A percentile compares a stretch with the other conserved stretches of the same genome.
These are phyloP conservation scores for Fratercula arctica DNA, from an alignment of 2,797 vertebrate species.

Conservation along the genomic window DNA sequence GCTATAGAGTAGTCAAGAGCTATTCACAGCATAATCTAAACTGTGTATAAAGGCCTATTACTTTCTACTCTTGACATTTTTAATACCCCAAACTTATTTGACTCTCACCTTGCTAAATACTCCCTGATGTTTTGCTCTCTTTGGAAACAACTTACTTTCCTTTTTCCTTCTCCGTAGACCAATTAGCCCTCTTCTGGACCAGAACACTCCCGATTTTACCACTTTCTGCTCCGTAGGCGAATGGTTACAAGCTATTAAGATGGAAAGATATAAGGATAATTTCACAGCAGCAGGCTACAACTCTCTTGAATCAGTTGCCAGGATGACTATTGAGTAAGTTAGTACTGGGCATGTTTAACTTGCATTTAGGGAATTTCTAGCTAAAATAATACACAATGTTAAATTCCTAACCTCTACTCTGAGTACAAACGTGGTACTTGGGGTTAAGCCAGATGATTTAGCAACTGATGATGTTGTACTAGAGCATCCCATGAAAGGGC, in stretches of 20 bases:
- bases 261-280: slow-evolving; percentile 98
- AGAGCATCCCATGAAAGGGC: neutral
- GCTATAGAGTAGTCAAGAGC: slow-evolving; percentile 10
- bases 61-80: slow-evolving; percentile 24
- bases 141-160: slow-evolving; percentile 66
- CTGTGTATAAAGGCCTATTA: slow-evolving; percentile 27
- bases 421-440: slow-evolving; percentile 16
- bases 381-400: slow-evolving; percentile 7
- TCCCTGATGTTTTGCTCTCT: slow-evolving; percentile 55
- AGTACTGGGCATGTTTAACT: slow-evolving; percentile 64
- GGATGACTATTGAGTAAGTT: slow-evolving; percentile 99
- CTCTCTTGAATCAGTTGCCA: slow-evolving; percentile 95
- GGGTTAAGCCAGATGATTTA: neutral
- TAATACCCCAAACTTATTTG: slow-evolving; percentile 37
- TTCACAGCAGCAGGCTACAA: slow-evolving; percentile 98
- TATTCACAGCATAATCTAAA: slow-evolving; percentile 7
- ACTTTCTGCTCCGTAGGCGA: slow-evolving; percentile 96
- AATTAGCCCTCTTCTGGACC: slow-evolving; percentile 97
- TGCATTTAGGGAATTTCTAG: slow-evolving; percentile 48
- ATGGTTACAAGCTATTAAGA: slow-evolving; percentile 99
- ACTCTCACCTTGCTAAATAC: slow-evolving; percentile 52
- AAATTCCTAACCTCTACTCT: neutral
- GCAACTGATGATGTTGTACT: neutral
- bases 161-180: slow-evolving; percentile 82
- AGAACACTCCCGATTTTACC: slow-evolving; percentile 95